Percentiles rank a stretch among this genome's conserved stretches.
phyloP scores from a whole-genome alignment of 2,888 invertebrate species.

The Syrphus vitripennis region DNA sequence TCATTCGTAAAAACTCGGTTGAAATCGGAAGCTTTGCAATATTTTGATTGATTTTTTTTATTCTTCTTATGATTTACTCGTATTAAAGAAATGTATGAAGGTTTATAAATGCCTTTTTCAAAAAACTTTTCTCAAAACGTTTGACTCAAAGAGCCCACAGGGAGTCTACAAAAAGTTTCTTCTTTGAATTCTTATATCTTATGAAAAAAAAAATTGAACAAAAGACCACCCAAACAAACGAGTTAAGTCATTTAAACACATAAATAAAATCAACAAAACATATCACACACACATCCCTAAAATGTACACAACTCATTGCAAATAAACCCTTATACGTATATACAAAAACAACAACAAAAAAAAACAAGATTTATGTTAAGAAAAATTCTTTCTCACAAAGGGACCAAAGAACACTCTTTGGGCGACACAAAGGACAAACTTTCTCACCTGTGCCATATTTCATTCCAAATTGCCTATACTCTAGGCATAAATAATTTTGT shows the following conservation, averaged over 20 bases:
- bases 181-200: neutral
- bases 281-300: neutral
- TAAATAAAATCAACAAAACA: slow-evolving; percentile 62
- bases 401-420: slow-evolving; percentile 19
- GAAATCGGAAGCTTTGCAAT: too few species aligned
- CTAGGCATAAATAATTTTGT: neutral
- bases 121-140: neutral
- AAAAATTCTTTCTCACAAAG: slow-evolving; percentile 23
- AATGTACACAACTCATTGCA: too few species aligned
- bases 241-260: slow-evolving; percentile 49
- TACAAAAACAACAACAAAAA: neutral
- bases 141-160: neutral
- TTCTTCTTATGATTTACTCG: too few species aligned
- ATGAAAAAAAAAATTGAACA: neutral
- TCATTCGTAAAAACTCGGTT: too few species aligned
- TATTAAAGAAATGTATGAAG: neutral
- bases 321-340: neutral
- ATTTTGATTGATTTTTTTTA: too few species aligned
- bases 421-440: slow-evolving; percentile 54
- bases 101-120: too few species aligned
- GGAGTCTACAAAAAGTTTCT: neutral
- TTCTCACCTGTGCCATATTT: slow-evolving; percentile 66
- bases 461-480: slow-evolving; percentile 56
- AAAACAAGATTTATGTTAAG: slow-evolving; percentile 50
- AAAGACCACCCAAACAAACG: slow-evolving; percentile 20